These are phyloP conservation scores for Oscheius sp. DNA, from an alignment of 1,140 invertebrate species.

Conservation along the genomic window DNA sequence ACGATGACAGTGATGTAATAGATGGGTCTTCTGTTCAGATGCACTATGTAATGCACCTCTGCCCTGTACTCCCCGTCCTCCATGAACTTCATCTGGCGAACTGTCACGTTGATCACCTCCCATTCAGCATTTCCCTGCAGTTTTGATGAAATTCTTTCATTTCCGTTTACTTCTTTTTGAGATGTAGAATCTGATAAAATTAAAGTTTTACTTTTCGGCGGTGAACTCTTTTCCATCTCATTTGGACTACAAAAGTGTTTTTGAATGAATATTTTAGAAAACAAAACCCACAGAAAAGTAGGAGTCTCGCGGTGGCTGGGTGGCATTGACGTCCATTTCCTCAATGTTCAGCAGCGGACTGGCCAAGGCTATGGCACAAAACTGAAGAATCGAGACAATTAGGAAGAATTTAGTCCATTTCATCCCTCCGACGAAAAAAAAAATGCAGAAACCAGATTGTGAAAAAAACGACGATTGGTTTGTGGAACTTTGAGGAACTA, in stretches of 20 bases:
- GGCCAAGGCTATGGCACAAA: constrained; percentile 49
- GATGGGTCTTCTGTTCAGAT: constrained; percentile 52
- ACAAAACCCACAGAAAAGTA: constrained; percentile 48
- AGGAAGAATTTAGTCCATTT: too few species aligned
- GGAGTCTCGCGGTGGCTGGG: constrained; percentile 48
- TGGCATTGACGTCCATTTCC: constrained; percentile 47
- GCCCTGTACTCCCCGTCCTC: constrained; percentile 48
- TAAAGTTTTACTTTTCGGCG: background rate
- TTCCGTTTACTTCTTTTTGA: too few species aligned
- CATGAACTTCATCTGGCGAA: constrained; percentile 49
- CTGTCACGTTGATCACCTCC: constrained; percentile 52
- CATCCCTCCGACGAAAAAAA: too few species aligned
- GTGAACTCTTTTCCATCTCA: constrained; percentile 5
- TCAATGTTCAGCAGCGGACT: constrained; percentile 46
- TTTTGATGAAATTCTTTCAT: too few species aligned
- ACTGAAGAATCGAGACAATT: too few species aligned
- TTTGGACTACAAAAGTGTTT: background rate
- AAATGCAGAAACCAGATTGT: too few species aligned
- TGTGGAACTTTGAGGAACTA: too few species aligned
- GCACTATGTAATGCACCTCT: constrained; percentile 46
- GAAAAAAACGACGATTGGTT: too few species aligned
- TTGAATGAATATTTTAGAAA: background rate
- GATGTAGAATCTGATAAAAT: background rate
- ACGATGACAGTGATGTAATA: constrained; percentile 59
- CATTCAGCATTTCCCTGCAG: constrained; percentile 56